Conservation (phyloP, 2,888 invertebrate species). For the Agrochola macilenta region DNA sequence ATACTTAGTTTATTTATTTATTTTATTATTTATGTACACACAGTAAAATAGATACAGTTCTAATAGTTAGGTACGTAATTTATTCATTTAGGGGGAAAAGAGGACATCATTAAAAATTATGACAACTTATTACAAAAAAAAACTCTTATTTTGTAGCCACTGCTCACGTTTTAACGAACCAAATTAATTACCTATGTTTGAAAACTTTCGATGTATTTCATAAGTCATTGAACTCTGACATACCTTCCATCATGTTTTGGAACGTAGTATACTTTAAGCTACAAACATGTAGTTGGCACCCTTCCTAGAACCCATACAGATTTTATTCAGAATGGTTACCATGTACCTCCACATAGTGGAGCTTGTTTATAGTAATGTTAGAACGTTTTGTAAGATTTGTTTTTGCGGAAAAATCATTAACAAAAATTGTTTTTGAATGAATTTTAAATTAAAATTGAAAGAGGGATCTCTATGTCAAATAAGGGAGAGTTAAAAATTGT, state of each 20-base stretch:
- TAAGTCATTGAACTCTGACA: slow-evolving; percentile 4
- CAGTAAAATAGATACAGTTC: neutral
- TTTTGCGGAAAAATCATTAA: too few species aligned
- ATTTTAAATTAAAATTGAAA: neutral
- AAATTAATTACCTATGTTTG: neutral
- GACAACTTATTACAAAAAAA: too few species aligned
- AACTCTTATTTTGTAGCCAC: neutral
- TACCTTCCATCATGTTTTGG: neutral
- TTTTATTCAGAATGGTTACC: slow-evolving; percentile 19
- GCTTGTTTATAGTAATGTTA: neutral
- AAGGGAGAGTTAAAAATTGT: neutral
- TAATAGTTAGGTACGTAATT: neutral
- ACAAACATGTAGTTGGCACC: slow-evolving; percentile 39
- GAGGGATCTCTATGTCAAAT: neutral
- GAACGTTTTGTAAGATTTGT: neutral
- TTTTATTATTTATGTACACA: neutral
- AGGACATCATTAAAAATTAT: too few species aligned
- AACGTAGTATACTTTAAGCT: slow-evolving; percentile 13
- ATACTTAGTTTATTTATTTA: neutral
- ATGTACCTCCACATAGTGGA: neutral
- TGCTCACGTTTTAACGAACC: neutral
- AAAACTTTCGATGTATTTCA: neutral
- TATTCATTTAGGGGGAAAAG: neutral
- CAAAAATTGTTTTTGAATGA: neutral
- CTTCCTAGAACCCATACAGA: slow-evolving; percentile 25